Evolutionary conservation across 1,140 invertebrate genomes (phyloP).

Genomic region (Drosophila leontia): DNA sequence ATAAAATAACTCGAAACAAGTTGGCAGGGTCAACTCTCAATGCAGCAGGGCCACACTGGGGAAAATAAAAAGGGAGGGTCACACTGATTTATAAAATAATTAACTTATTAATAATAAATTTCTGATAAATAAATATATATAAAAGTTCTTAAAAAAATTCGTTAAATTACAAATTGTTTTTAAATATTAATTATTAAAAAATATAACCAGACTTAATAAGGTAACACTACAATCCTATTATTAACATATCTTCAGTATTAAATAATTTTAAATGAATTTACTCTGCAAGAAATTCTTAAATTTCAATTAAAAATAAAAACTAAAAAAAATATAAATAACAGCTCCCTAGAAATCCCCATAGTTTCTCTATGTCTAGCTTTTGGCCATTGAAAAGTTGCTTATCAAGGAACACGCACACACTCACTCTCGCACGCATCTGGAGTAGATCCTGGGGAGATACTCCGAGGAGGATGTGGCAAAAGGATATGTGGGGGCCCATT

Average conservation of each 20-base stretch:
- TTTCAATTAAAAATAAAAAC: no score
- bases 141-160: no score
- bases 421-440: not conserved
- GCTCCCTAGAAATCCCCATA: not conserved
- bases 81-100: not conserved
- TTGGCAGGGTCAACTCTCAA: slow-evolving; percentile 15
- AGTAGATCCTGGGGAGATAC: not conserved
- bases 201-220: no score
- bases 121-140: no score
- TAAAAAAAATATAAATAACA: not conserved
- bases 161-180: no score
- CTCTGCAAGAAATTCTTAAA: no score
- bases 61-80: not conserved
- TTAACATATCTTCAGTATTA: no score
- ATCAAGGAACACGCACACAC: slow-evolving; percentile 2
- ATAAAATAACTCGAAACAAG: slow-evolving; percentile 55
- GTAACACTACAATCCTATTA: no score
- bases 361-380: not conserved
- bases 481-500: slow-evolving; percentile 18
- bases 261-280: no score
- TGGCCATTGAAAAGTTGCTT: slow-evolving; percentile 10
- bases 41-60: not conserved
- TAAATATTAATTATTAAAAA: no score
- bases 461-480: slow-evolving; percentile 13
- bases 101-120: no score